Base-by-base conservation (phyloP, 1,140 invertebrate species). In the Acromyrmex charruanus region DNA sequence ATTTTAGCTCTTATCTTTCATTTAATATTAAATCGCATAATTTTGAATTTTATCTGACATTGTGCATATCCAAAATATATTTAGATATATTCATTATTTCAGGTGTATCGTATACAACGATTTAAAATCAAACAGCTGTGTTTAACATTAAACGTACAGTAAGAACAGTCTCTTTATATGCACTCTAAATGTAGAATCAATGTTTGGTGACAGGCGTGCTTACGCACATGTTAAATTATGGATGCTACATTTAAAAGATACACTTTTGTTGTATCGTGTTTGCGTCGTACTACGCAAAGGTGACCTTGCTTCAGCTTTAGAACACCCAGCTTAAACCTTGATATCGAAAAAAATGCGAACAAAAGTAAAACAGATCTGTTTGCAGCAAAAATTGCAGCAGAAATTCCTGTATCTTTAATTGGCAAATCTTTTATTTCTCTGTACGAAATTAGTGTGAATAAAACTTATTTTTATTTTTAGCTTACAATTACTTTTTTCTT, bases 251-350 rank as follows among this genome's bases (percentile, higher is more conserved):
- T 58, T 25, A 25, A 25, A 28, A 25, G 51, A 44, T 74, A 18
- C 79, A 44, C 59, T 82, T 82, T 82, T 72, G 21, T 25, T 39
- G 53, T 14, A 74, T 49, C 53, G 53, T 44, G 66, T 10, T 28
- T 58, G 51, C 79, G 35, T 59, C 21, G 53, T 49, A 16, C 12
- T 16, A n/a, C 18, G 25, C 44, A 69, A 16, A 28, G 18, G 61
- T 31, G 68, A 72, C 80, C 80, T 82, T 59, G 80, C 16, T 31
- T 89, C 66, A 66, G 68, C 85, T 89, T 87, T 71, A 86, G 72
- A 86, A 55, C 12, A 18, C 44, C 6, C 61, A n/a, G 39, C 49
- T 89, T 71, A 86, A 86, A 89, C 58, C n/a, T 44, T 51, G 59
- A 77, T 68, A 51, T 53, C 28, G 72, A 61, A 77, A 82, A 81